Evolutionary conservation across 2,797 vertebrate species (phyloP), one percentile per base, ranked within the genome.

Genomic region (Eulemur coronatus): DNA sequence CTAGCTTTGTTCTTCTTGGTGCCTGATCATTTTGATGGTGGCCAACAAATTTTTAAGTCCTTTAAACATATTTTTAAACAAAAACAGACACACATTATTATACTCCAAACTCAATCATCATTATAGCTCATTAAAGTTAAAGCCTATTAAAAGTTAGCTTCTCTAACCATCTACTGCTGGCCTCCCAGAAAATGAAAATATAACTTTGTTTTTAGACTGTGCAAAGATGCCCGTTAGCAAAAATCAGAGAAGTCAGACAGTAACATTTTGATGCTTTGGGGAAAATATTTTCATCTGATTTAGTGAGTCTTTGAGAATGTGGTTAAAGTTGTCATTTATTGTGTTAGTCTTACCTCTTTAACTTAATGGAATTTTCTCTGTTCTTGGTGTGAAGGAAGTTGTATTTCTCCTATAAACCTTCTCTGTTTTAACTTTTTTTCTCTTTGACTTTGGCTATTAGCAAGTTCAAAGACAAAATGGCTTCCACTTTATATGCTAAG

Each of bases 241-340:
- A 95, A 73, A 59, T 67, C 13, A 33, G 41, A 63, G 13, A 69
- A 84, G 9, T 81, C 22, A 69, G 35, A 91, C 4, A 88, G 22
- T 79, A 84, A 91, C 4, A 48, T 55, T 78, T 78, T 87, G 67
- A 59, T 91, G 69, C n/a, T 86, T 89, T 18, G 26, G 28, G 35
- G 38, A 65, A 93, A 89, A 84, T 80, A 38, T 88, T 92, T 91
- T 95, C 26, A 94, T 81, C 17, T 92, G 33, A 80, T 92, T 89
- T 43, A 84, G 9, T 72, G 57, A 38, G 35, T 80, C 61, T 33
- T 33, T 90, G 52, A 90, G 48, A 96, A 81, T 61, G 35, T 90
- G 69, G 57, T 69, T 87, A 70, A 89, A 97, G 28, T 87, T 92
- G 28, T 33, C 35, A 87, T 78, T 95, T 79, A 89, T 2, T 48